Conservation (phyloP, 2,888 invertebrate genomes). For the Tanytarsus gracilentus region DNA sequence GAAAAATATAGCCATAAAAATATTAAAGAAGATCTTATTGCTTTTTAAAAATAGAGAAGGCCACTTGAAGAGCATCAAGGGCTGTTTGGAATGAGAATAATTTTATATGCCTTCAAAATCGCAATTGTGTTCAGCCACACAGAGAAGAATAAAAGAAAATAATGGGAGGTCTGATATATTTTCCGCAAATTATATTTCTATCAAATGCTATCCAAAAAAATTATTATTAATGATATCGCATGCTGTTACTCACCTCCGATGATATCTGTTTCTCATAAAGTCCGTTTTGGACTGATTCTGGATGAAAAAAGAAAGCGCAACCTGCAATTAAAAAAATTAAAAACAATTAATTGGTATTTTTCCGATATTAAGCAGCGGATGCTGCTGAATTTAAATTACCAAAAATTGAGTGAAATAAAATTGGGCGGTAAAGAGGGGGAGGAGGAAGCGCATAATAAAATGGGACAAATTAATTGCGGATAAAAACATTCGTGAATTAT, state of each 20-base stretch:
- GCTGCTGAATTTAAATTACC: background rate
- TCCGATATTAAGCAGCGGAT: slow-evolving; percentile 8
- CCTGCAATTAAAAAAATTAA: slow-evolving; percentile 19
- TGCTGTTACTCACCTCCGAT: slow-evolving; percentile 22
- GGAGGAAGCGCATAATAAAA: background rate
- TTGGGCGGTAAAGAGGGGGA: background rate
- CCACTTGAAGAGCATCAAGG: slow-evolving; percentile 15
- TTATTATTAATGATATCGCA: background rate
- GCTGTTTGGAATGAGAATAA: slow-evolving; percentile 2
- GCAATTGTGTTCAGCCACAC: no score
- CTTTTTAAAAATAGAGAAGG: slow-evolving; percentile 20
- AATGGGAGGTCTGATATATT: no score
- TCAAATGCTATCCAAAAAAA: background rate
- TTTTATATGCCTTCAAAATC: no score
- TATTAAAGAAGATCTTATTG: slow-evolving; percentile 15
- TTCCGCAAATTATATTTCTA: background rate
- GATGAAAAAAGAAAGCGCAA: slow-evolving; percentile 24
- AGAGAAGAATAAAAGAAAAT: no score
- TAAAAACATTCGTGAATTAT: background rate
- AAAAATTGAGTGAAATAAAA: background rate
- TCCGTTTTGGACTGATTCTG: slow-evolving; percentile 24
- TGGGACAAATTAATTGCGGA: slow-evolving; percentile 1
- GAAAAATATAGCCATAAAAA: slow-evolving; percentile 20
- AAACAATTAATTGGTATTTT: slow-evolving; percentile 12
- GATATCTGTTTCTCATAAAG: slow-evolving; percentile 26